These are phyloP conservation scores for Calidris pugnax DNA, from an alignment of 2,113 vertebrate species.

Conservation along the genomic window DNA sequence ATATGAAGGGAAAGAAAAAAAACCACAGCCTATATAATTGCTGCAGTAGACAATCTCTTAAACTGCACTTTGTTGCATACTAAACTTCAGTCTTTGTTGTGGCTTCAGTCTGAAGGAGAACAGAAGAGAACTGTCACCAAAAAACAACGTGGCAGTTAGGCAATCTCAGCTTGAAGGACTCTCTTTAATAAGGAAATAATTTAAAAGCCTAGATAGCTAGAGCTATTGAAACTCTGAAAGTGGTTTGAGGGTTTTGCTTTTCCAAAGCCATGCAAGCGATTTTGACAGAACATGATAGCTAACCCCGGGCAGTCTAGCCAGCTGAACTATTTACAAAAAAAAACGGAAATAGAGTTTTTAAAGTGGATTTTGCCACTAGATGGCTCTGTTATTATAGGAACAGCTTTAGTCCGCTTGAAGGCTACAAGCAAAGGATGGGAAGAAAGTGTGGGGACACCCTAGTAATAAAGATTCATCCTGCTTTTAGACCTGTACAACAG, in stretches of 20 bases:
- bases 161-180: neutral
- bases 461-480: neutral
- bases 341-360: neutral
- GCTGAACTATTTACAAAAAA: neutral
- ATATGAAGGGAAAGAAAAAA: neutral
- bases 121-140: neutral
- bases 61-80: neutral
- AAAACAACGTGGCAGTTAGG: neutral
- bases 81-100: neutral
- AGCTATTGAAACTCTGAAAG: neutral
- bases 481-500: neutral
- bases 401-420: neutral
- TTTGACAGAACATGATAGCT: neutral
- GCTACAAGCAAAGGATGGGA: neutral
- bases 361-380: slow-evolving; percentile 44
- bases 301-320: neutral
- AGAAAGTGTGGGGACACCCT: neutral
- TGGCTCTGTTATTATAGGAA: slow-evolving; percentile 49
- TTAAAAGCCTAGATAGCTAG: neutral
- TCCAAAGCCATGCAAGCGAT: neutral
- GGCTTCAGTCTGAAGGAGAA: neutral
- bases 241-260: neutral
- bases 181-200: neutral
- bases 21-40: neutral
- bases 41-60: neutral